Conservation (phyloP, 2,888 invertebrate species). For the Thyatira batis region DNA sequence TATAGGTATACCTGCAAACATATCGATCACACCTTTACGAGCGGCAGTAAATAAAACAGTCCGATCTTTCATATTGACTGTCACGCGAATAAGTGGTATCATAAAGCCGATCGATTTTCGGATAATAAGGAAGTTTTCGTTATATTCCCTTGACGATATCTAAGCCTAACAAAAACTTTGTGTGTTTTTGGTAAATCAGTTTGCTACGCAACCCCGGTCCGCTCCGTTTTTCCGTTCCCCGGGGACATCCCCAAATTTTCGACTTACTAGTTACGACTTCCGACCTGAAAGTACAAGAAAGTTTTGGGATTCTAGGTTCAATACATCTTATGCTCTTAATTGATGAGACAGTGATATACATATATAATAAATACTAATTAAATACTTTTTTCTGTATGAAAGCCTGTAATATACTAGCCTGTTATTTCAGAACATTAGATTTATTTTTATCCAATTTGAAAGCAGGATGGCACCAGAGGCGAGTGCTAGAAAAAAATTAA, state of each 20-base stretch:
- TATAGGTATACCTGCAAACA: too few relatives aligned
- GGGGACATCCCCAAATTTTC: background rate
- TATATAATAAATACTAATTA: too few relatives aligned
- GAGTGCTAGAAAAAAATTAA: too few relatives aligned
- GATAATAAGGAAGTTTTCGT: background rate
- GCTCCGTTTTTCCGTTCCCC: background rate
- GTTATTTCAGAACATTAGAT: too few relatives aligned
- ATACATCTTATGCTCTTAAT: background rate
- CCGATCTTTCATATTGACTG: background rate
- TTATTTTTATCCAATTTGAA: too few relatives aligned
- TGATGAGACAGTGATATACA: background rate
- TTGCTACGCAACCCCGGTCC: too few relatives aligned
- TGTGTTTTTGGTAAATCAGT: slow-evolving; percentile 1
- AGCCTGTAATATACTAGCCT: too few relatives aligned
- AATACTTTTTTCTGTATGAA: too few relatives aligned
- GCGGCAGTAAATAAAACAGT: background rate
- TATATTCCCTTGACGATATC: background rate
- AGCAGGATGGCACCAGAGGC: too few relatives aligned
- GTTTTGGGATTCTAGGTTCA: background rate
- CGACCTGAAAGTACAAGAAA: slow-evolving; percentile 8
- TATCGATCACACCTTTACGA: background rate
- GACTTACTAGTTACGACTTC: background rate
- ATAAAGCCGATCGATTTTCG: background rate
- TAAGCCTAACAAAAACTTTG: background rate
- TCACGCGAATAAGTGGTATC: background rate